Conservation (phyloP, 1,140 invertebrate genomes). For the Hermetia illucens region DNA sequence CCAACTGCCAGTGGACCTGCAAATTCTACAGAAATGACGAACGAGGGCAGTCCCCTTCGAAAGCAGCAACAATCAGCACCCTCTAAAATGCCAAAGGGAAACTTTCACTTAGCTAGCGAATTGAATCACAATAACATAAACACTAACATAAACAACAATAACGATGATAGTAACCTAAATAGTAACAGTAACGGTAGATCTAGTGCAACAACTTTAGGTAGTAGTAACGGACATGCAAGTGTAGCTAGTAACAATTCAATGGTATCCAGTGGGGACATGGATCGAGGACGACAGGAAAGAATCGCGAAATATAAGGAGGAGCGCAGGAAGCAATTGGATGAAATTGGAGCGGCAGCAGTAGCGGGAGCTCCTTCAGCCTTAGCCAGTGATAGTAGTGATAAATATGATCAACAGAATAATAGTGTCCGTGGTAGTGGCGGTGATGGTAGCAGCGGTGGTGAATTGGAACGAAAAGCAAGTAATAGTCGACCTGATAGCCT, state of each 20-base stretch:
- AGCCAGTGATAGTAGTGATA: too few relatives aligned
- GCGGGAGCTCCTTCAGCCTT: too few relatives aligned
- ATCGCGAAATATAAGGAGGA: conserved; percentile 52
- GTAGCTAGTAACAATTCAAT: conserved; percentile 12
- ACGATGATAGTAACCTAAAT: conserved; percentile 2
- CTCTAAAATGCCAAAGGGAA: conserved; percentile 3
- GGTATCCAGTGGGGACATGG: conserved; percentile 4
- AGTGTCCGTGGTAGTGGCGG: too few relatives aligned
- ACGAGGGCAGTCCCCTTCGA: too few relatives aligned
- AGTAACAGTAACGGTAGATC: background rate
- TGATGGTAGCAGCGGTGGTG: background rate
- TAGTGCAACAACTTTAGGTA: background rate
- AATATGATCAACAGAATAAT: too few relatives aligned
- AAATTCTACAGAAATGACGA: too few relatives aligned
- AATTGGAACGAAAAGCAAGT: conserved; percentile 5
- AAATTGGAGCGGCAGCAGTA: too few relatives aligned
- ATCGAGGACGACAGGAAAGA: conserved; percentile 15
- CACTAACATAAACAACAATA: background rate
- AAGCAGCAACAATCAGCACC: too few relatives aligned
- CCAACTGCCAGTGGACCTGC: background rate
- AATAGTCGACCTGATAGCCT: background rate
- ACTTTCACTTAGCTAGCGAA: conserved; percentile 1
- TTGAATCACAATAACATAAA: conserved; percentile 1
- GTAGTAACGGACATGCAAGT: conserved; percentile 2
- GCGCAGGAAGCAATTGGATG: conserved; percentile 41